Base-by-base conservation (phyloP, 30 jellyfish, hydroid and myxozoan genomes). In the Aurelia sp. region DNA sequence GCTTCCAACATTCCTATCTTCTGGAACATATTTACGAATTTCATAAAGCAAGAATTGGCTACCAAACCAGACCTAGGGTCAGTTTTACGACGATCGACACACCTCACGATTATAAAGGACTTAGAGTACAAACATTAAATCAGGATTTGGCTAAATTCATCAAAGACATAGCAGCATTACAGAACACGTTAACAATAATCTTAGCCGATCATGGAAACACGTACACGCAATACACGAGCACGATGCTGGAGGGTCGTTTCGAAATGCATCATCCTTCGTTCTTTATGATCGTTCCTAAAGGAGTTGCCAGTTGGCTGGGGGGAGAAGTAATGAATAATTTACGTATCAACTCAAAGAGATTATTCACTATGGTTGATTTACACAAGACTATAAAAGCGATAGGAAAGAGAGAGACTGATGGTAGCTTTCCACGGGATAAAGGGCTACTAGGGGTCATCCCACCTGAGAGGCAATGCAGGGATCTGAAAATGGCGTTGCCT, bases 201-300 rank as follows among this genome's bases (percentile, higher is more conserved):
- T 20, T 95, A 61, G 97, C 99, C 11, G 99, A 95, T 69, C 99
- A 95, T 68, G 99, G 99, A 16, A 93, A 93, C 67, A 86, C 97
- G 33, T 93, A 93, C 77, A 93, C 97, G 65, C 48, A 33, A 24
- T 93, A 65, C 57, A 88, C 92, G 20, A 82, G 89, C 51, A 70
- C 82, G 7, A 88, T 88, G 65, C 33, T 78, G 75, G 98, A 93
- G 50, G 98, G 98, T 13, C 90, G 97, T 5, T 93, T 58, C 69
- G 98, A 93, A 52, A 90, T 89, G 98, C 80, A 58, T 63, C 98
- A 95, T 67, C 99, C 99, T 0, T 78, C 96, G 15, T 50, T 95
- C 65, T 95, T 95, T 70, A 82, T 95, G 97, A 59, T 95, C 7
- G 50, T 95, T 22, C 98, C 99, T 13, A 71, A 66, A 17, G 85